Base-by-base conservation (phyloP, 1,140 invertebrate genomes). In the Penaeus chinensis region DNA sequence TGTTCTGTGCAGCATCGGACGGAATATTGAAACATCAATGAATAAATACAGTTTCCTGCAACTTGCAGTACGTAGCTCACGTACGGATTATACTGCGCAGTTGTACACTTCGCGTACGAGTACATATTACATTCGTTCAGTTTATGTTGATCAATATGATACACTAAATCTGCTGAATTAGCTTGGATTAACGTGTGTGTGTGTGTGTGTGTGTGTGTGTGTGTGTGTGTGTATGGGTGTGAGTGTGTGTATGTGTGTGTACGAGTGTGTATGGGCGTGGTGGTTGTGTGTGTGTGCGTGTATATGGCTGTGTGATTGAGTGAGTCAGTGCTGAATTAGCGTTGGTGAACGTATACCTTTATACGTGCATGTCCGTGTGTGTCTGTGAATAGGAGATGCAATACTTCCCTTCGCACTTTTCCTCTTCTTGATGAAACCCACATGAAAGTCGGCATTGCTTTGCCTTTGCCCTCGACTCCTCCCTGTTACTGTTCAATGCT, bases 181-280 rank as follows among this genome's bases (percentile, higher is more conserved):
- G 20, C 11, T 18, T 24, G 20, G 24, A 74, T 74, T 5, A 5
- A 74, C 18, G n/a, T 74, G n/a, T 24, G n/a, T 24, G n/a, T 7
- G 20, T 74, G 18, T 27, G 19, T 32, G n/a, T 11, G n/a, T 74
- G n/a, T 27, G 37, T 32, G 37, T 74, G 37, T 74, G 37, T 32
- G 20, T 32, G 37, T 74, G n/a, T 74, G 20, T 74, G 37, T 74
- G 37, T 74, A 19, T 74, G 37, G 32, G 10, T 74, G 37, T 74
- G 20, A 32, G 37, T 74, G 37, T 74, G n/a, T 74, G n/a, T 74
- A 8, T 74, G n/a, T 74, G n/a, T 74, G n/a, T 71, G 37, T 71
- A 18, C 24, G 37, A 19, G 16, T 74, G 37, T 74, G 37, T 74
- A 2, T 74, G 37, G 32, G 37, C 27, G 37, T 74, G 37, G 37